Evolutionary conservation across 2,888 invertebrate genomes (phyloP), one percentile per base, ranked within the genome.

Genomic region (Priocnemis perturbator): DNA sequence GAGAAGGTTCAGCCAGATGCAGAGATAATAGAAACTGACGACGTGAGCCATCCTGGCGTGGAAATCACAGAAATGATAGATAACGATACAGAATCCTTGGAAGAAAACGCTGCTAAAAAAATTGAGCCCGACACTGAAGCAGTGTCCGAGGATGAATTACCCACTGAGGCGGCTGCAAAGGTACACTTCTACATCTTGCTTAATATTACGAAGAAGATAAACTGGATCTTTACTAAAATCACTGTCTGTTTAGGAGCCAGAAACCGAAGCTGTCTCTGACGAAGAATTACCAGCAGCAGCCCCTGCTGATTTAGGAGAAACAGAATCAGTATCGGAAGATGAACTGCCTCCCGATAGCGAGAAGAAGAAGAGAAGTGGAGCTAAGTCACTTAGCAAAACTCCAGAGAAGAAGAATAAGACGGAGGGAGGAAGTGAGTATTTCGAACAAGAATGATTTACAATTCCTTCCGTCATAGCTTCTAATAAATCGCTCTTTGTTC

Each of bases 231-330:
- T 3, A 53, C 19, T 26, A 5, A 5, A 5, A 3, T 26, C 5
- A 3, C 5, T 26, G 26, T 26, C 26, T 26, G 60, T 30, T 37
- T 89, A 91, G 82, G 94, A 95, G 81, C 94, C 94, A 66, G 95
- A 96, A 87, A 95, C 95, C 0, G 96, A 96, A 90, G 94, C 95
- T 60, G 95, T 96, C 44, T 96, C 95, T 0, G 96, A 96, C 87
- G 96, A 96, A 89, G 96, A 96, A 88, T 85, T 95, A 30, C 95
- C 95, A 0, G 91, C 91, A 37, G 93, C 94, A 0, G 92, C 93
- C 81, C 93, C 94, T 76, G 94, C 93, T 7, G 95, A 95, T 90
- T 93, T 95, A 50, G 94, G 95, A 72, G 95, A 96, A 90, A 95
- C 95, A 1, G 96, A 96, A 87, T 95, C 94, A 59, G 95, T 96